Conservation (phyloP, 2,113 vertebrate species). For the Tragulus kanchil region DNA sequence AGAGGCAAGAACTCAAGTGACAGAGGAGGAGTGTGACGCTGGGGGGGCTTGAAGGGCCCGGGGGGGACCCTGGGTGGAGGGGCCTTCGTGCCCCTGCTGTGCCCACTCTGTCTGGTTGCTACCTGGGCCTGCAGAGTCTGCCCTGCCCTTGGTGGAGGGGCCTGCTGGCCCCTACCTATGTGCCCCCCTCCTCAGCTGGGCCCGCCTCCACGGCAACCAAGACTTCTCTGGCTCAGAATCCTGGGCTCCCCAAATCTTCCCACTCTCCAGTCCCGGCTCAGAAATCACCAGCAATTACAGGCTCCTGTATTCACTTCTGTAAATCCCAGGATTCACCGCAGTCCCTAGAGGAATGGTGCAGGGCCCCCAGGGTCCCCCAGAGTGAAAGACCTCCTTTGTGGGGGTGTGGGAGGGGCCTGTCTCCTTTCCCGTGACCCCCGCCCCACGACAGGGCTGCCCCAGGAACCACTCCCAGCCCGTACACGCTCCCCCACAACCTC, state of each 20-base stretch:
- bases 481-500: not conserved
- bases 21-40: not conserved
- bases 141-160: not conserved
- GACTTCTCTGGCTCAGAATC: not conserved
- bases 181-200: not conserved
- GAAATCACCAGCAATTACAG: not conserved
- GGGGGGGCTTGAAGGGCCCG: too few species aligned
- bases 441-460: not conserved
- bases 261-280: not conserved
- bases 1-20: not conserved
- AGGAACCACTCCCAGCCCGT: not conserved
- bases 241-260: not conserved
- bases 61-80: too few species aligned
- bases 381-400: not conserved
- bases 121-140: not conserved
- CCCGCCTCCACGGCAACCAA: not conserved
- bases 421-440: not conserved
- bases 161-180: not conserved
- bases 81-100: not conserved
- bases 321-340: not conserved
- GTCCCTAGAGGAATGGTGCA: not conserved
- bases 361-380: not conserved
- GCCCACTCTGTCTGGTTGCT: not conserved
- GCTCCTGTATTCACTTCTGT: not conserved
- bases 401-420: not conserved